These are phyloP conservation scores for Patella ulyssiponensis DNA, from an alignment of 2,888 invertebrate genomes.

Conservation along the genomic window DNA sequence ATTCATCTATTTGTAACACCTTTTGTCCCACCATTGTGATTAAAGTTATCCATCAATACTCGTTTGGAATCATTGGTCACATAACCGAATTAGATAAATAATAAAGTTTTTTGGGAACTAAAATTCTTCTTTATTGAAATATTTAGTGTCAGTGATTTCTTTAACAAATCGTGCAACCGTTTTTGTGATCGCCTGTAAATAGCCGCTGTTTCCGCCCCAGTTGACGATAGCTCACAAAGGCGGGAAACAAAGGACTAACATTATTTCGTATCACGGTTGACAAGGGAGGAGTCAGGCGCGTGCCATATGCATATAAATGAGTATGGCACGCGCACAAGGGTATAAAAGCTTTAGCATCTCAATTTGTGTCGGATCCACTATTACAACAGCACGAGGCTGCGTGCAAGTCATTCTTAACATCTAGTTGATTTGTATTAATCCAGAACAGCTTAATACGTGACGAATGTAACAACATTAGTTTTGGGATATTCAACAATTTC, in stretches of 20 bases:
- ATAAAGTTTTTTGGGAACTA: neutral
- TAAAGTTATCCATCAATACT: neutral
- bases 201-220: slow-evolving; percentile 8
- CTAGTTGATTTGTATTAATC: neutral
- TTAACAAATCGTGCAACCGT: slow-evolving; percentile 21
- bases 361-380: slow-evolving; percentile 6
- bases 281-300: slow-evolving; percentile 24
- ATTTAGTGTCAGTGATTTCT: slow-evolving; percentile 19
- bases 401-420: neutral
- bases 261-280: slow-evolving; percentile 14
- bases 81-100: slow-evolving; percentile 4
- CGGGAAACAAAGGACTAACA: slow-evolving; percentile 20
- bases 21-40: neutral
- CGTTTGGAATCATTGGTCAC: neutral
- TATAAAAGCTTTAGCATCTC: neutral
- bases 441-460: neutral
- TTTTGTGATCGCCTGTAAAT: slow-evolving; percentile 21
- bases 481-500: neutral
- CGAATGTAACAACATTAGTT: neutral
- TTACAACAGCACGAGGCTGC: neutral
- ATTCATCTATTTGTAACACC: slow-evolving; percentile 31
- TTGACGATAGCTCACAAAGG: slow-evolving; percentile 12
- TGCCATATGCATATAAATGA: slow-evolving; percentile 28
- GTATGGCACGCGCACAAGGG: slow-evolving; percentile 8
- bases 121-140: slow-evolving; percentile 1